Evolutionary conservation across 2,888 invertebrate genomes (phyloP).

Genomic region (Leptinotarsa peninsularis): DNA sequence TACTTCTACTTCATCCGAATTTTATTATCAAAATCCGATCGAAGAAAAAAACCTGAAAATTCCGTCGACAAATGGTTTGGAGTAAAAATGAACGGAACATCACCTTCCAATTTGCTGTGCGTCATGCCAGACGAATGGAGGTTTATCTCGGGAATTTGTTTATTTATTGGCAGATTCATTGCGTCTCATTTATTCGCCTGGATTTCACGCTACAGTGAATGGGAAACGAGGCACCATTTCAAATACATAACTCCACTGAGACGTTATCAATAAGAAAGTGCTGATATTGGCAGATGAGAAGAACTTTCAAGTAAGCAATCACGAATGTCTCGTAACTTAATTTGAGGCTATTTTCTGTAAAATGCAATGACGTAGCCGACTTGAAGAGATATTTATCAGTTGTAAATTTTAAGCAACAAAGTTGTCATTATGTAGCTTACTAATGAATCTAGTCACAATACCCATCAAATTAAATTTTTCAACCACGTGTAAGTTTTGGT

Average conservation of each 20-base stretch:
- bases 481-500: no score
- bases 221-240: neutral
- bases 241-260: neutral
- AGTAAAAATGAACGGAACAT: neutral
- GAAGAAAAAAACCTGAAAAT: neutral
- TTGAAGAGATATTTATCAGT: no score
- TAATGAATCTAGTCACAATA: no score
- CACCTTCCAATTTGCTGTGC: neutral
- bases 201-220: neutral
- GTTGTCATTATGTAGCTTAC: no score
- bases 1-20: neutral
- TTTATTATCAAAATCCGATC: neutral
- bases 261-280: neutral
- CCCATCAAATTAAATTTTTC: no score
- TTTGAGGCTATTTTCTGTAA: neutral
- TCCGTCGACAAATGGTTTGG: neutral
- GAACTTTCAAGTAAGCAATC: neutral
- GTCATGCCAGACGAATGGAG: neutral
- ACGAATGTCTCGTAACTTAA: neutral
- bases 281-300: neutral
- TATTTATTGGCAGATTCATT: conserved; percentile 16
- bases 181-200: conserved; percentile 9
- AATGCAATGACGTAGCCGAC: no score
- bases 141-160: conserved; percentile 12
- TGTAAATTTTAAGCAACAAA: no score